Evolutionary conservation across 2,113 vertebrate species (phyloP).

Genomic region (Tetrao urogallus): DNA sequence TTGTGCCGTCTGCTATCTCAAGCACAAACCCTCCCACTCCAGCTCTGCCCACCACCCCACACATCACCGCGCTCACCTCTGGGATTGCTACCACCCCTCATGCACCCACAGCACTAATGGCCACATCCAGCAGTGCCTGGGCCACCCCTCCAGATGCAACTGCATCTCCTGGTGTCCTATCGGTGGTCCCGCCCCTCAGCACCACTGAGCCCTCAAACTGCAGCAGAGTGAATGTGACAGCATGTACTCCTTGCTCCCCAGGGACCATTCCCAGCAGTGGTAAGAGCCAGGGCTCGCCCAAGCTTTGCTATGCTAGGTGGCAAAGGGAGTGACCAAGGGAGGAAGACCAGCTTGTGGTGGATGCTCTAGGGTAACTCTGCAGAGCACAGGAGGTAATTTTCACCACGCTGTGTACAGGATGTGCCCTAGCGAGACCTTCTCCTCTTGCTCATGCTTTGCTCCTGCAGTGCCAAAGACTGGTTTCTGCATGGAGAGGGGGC

Average conservation of each 20-base stretch:
- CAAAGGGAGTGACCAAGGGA: not conserved
- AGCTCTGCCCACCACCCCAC: not conserved
- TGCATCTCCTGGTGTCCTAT: not conserved
- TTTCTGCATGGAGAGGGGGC: not conserved
- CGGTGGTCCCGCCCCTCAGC: not conserved
- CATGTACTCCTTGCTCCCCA: slow-evolving; percentile 80
- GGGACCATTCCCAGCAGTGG: slow-evolving; percentile 80
- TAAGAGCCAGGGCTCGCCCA: not conserved
- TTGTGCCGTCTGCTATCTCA: not conserved
- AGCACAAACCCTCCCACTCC: not conserved
- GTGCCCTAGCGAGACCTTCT: not conserved
- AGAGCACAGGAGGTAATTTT: not conserved
- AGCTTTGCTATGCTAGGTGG: accelerated
- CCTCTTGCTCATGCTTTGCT: not conserved
- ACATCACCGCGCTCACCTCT: accelerated
- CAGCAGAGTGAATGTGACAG: slow-evolving; percentile 76
- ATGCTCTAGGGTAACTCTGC: not conserved
- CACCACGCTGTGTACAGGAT: not conserved
- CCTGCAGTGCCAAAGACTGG: not conserved
- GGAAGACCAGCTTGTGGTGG: not conserved
- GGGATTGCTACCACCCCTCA: not conserved
- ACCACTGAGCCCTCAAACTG: slow-evolving; percentile 75
- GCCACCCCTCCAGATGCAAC: accelerated
- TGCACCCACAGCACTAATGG: accelerated
- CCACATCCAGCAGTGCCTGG: not conserved